Evolutionary conservation across 1,140 invertebrate species (phyloP), one percentile per base, ranked within the genome.

Genomic region (Nebria ingens): DNA sequence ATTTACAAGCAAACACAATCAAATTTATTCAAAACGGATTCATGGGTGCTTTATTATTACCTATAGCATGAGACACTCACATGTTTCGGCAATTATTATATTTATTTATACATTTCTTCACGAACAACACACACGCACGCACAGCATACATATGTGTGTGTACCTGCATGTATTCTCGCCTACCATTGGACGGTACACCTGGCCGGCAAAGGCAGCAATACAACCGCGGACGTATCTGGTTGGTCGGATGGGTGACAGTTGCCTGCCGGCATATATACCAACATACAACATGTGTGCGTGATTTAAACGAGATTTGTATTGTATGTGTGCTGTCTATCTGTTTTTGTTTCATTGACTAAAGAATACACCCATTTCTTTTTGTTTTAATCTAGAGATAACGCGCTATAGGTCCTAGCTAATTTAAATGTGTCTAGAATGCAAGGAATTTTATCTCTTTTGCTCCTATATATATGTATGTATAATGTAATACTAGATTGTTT

Each of bases 211-310:
- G 40, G 17, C 9, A 17, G 40, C 40, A 17, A 17, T 45, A 11
- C 6, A 9, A 4, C 15, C 17, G 15, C 40, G 17, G 9, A 4
- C 9, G 17, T 45, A 12, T 45, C 40, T 45, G 40, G 17, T 45
- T 45, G 40, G 40, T 45, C 40, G 15, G 3, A 17, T 17, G 40
- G 15, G 40, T 45, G 40, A 45, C 40, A 45, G 40, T 45, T 45
- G 40, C 40, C 40, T 45, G 40, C 40, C 40, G 40, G 40, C 40
- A n/a, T n/a, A n/a, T n/a, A n/a, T 45, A 45, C 40, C 40, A 12
- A n/a, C n/a, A n/a, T n/a, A n/a, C n/a, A n/a, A n/a, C n/a, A n/a
- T n/a, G n/a, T 17, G 40, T 45, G 40, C 17, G 40, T 45, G 40
- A 45, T 45, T 45, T 45, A 45, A 45, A 45, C 17, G 25, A 34